Conservation (phyloP, 2,797 vertebrate species). For the Chaunax sp. region DNA sequence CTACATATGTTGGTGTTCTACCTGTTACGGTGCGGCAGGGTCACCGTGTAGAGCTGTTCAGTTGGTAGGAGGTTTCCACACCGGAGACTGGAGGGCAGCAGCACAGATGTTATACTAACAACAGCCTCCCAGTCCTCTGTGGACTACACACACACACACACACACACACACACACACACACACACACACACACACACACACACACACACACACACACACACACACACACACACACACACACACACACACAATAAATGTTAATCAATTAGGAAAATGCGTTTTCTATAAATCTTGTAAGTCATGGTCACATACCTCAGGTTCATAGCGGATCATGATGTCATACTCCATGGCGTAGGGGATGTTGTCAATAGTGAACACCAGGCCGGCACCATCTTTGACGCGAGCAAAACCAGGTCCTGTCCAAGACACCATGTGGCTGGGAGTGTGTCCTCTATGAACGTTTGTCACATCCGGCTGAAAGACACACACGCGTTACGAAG, state of each 20-base stretch:
- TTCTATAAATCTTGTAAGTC: not conserved
- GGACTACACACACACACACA: slow-evolving; percentile 78
- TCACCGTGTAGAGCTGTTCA: slow-evolving; percentile 88
- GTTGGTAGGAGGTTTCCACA: slow-evolving; percentile 90
- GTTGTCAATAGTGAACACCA: slow-evolving; percentile 85
- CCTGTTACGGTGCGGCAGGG: slow-evolving; percentile 86
- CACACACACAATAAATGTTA: not conserved
- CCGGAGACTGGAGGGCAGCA: slow-evolving; percentile 85
- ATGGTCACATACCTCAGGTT: slow-evolving; percentile 84
- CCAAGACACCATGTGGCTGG: slow-evolving; percentile 85
- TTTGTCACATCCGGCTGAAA: slow-evolving; percentile 83
- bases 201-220: slow-evolving; percentile 40
- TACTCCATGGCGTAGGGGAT: slow-evolving; percentile 91
- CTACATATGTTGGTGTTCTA: slow-evolving; percentile 50
- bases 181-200: not conserved
- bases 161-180: slow-evolving; percentile 26
- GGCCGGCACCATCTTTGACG: slow-evolving; percentile 88
- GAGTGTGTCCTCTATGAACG: slow-evolving; percentile 69
- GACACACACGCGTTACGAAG: slow-evolving; percentile 3
- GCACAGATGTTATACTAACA: slow-evolving; percentile 84
- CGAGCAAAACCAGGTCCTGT: slow-evolving; percentile 87
- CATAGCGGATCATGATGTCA: slow-evolving; percentile 89
- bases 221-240: slow-evolving; percentile 24
- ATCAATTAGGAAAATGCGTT: not conserved
- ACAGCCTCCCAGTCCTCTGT: slow-evolving; percentile 92